Evolutionary conservation across 2,113 vertebrate genomes (phyloP), one percentile per base, ranked within the genome.

Genomic region (Abramis brama): DNA sequence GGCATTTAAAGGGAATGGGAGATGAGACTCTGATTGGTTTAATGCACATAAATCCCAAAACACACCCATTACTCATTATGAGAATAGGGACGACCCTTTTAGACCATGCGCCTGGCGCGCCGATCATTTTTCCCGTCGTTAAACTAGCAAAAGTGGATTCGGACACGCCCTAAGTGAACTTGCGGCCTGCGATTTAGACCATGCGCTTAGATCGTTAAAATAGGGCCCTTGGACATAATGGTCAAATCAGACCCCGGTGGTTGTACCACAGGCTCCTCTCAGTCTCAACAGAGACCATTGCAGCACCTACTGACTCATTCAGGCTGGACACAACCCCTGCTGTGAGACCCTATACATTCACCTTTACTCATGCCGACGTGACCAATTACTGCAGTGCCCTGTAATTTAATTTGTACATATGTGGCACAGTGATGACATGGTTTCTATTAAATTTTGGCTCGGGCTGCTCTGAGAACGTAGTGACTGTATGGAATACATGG

Each of bases 361-460:
- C 25, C 30, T 79, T 77, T 30, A 62, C 62, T 73, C 57, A 17
- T 30, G n/a, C 74, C 12, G 13, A 45, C 25, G 15, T 55, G 7
- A 15, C 57, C 86, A 84, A 73, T 68, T 79, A 86, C 81, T 55
- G 13, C 25, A 50, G 52, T n/a, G 10, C 9, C 25, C 60, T 73
- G 66, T 74, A 79, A 88, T 79, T 79, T 75, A 33, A 78, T 50
- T 25, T 85, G 52, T 83, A 50, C 77, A 36, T 66, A 74, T 86
- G 75, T 52, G 75, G 83, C 33, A 64, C 21, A 15, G 2, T 43
- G 33, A 82, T 50, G 19, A 27, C 15, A 36, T 84, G 89, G 68
- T 86, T 85, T 78, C 45, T 39, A 87, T 87, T 81, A 66, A 73
- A 66, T 64, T 27, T 57, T 87, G 86, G 89, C 86, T 60, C 30